phyloP scores from a whole-genome alignment of 1,140 invertebrate genomes.

The Pararge aegeria region DNA sequence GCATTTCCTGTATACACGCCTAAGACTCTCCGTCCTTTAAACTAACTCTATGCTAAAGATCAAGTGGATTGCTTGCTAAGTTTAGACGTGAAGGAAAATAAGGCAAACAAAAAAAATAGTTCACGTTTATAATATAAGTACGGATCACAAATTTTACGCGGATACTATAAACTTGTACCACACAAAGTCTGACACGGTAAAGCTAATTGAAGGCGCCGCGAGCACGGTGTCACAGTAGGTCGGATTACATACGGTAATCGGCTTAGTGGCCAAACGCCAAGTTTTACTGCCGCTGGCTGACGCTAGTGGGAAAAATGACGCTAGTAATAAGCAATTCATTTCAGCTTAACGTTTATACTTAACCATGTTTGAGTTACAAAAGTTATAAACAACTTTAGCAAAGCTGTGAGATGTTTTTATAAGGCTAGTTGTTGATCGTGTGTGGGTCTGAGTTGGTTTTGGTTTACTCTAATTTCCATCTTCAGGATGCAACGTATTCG shows the following conservation, averaged over 20 bases:
- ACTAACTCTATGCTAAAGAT: too few relatives aligned
- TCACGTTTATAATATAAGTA: too few relatives aligned
- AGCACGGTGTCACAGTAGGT: conserved; percentile 36
- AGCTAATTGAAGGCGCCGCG: conserved; percentile 39
- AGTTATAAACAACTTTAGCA: neutral
- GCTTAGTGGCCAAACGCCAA: conserved; percentile 40
- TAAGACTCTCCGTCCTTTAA: too few relatives aligned
- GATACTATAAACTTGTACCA: conserved; percentile 2
- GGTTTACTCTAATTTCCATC: too few relatives aligned
- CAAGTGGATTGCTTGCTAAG: too few relatives aligned
- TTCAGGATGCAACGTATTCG: too few relatives aligned
- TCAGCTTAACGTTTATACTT: conserved; percentile 1
- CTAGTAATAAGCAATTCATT: conserved; percentile 25
- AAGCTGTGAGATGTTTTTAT: neutral
- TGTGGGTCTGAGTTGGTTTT: too few relatives aligned
- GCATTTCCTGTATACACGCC: too few relatives aligned
- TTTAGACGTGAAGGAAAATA: too few relatives aligned
- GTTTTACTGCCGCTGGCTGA: conserved; percentile 34
- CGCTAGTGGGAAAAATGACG: conserved; percentile 18
- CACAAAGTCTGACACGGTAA: conserved; percentile 30
- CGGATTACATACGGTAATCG: conserved; percentile 46
- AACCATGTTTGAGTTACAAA: neutral
- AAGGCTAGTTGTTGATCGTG: too few relatives aligned
- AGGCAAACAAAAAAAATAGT: too few relatives aligned
- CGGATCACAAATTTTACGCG: neutral